phyloP scores from a whole-genome alignment of 2,113 vertebrate genomes.

The Corythornis cristatus region DNA sequence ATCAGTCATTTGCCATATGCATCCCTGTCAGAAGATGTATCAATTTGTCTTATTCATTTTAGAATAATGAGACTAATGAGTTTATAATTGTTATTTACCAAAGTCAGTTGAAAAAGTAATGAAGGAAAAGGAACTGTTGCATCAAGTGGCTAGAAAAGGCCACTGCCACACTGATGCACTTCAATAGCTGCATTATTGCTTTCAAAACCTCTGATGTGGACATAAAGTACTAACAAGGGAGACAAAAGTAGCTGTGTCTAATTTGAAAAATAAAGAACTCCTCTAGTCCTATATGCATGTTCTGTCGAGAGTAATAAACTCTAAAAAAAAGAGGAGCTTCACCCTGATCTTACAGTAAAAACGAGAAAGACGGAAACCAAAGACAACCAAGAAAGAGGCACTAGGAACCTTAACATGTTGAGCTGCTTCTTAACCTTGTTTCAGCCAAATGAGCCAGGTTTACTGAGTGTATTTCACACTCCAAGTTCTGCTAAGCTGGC shows the following conservation, averaged over 20 bases:
- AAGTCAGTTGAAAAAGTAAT: conserved; percentile 35
- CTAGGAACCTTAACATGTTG: background rate
- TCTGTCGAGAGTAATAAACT: background rate
- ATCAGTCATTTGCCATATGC: background rate
- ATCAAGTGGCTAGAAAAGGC: background rate
- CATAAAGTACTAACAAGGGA: background rate
- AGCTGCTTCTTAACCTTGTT: background rate
- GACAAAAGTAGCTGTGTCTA: background rate
- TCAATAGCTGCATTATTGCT: background rate
- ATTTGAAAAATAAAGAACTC: background rate
- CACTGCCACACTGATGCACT: background rate
- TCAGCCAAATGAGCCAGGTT: background rate
- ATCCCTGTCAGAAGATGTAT: background rate
- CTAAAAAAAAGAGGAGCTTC: background rate
- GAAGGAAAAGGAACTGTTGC: background rate
- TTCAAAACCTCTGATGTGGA: background rate
- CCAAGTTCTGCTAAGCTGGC: background rate
- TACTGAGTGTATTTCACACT: background rate
- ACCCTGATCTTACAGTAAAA: background rate
- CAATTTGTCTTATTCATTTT: conserved; percentile 25
- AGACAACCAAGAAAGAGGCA: background rate
- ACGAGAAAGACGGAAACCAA: background rate
- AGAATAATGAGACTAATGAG: conserved; percentile 33
- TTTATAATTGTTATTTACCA: conserved; percentile 28
- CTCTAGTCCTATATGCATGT: background rate